Evolutionary conservation across 2,888 invertebrate species (phyloP).

Genomic region (Theodoxus fluviatilis): DNA sequence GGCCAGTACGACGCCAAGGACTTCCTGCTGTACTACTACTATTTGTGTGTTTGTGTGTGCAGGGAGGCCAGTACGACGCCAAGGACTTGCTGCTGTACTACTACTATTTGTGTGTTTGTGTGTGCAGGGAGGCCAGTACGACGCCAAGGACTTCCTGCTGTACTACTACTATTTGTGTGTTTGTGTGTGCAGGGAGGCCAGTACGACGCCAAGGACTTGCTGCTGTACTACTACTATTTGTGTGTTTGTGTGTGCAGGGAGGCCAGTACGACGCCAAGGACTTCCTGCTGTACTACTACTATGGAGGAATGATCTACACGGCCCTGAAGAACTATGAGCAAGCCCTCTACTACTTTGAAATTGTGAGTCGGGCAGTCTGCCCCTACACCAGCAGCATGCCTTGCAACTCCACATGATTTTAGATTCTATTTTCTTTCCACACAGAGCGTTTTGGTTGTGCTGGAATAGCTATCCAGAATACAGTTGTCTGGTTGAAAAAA

Average conservation of each 20-base stretch:
- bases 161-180: constrained; percentile 86
- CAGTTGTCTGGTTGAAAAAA: too few species aligned
- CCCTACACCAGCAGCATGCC: too few species aligned
- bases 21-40: too few species aligned
- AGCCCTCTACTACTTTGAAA: constrained; percentile 94
- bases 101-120: neutral
- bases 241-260: constrained; percentile 69
- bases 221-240: constrained; percentile 89
- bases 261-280: constrained; percentile 85
- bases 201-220: constrained; percentile 87
- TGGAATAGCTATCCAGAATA: too few species aligned
- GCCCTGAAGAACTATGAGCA: constrained; percentile 91
- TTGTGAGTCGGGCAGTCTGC: constrained; percentile 67
- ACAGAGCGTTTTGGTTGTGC: too few species aligned
- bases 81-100: too few species aligned
- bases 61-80: neutral
- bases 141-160: constrained; percentile 87
- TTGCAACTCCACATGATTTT: too few species aligned
- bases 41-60: constrained; percentile 36
- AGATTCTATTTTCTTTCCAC: too few species aligned
- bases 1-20: neutral
- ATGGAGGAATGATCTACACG: constrained; percentile 96
- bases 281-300: constrained; percentile 93
- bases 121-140: constrained; percentile 77
- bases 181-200: constrained; percentile 72